Base-by-base conservation (phyloP, 2,113 vertebrate genomes). In the Mionectes macconnelli region DNA sequence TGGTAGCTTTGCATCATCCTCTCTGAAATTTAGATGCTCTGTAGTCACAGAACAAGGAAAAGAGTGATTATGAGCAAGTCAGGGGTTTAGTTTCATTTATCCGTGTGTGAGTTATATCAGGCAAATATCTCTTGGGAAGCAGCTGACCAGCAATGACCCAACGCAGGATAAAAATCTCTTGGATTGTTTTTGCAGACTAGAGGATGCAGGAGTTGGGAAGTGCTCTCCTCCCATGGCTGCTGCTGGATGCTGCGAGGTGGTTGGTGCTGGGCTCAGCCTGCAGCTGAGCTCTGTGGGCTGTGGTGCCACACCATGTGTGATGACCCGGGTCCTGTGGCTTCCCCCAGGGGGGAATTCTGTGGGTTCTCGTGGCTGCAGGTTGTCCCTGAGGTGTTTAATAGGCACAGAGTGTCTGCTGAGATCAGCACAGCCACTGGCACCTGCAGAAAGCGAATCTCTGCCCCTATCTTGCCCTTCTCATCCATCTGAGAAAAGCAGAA, bases 341-440 rank as follows among this genome's bases (percentile, higher is more conserved):
- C 37, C 22, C 39, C 5, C 1, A 0, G 0, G 3, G 17, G 35
- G 52, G 6, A 12, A 2, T 22, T 15, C 0, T 11, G 44, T 9
- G 33, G 68, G 35, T 2, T 24, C 10, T n/a, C 0, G 0, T 1
- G 8, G 53, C 70, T 79, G 37, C 3, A 0, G 1, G 0, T 8
- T 49, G 53, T 40, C 60, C 80, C 78, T 10, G 30, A 9, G 15
- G 0, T 4, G 25, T 24, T 84, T 14, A 37, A 4, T 14, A 35
- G 70, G 28, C 6, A 3, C 50, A 10, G 70, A 5, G 76, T 2
- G 42, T n/a, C 37, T 5, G 53, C 64, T 8, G 52, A 19, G 67
- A 56, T 33, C 16, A 6, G 72, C 45, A 7, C 30, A 49, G 50
- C 56, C 55, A 1, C 68, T 37, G 7, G 1, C 17, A 6, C 37